A percentile compares a stretch with the other conserved stretches of the same genome.
Conservation (phyloP, 2,888 invertebrate genomes). For the Patella ulyssiponensis region DNA sequence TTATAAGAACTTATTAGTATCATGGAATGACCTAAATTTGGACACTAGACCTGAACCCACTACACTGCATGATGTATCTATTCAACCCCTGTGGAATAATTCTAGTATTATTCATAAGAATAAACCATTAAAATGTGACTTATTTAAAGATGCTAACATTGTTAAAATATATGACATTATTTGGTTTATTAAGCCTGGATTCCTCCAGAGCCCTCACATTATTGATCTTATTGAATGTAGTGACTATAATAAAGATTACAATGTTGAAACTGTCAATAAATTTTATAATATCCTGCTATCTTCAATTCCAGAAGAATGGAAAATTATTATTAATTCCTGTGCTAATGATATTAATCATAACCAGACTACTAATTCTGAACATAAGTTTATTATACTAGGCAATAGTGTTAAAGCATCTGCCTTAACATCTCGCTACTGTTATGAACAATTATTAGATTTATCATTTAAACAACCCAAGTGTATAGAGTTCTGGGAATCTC, state of each 20-base stretch:
- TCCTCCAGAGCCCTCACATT: background rate
- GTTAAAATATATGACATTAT: background rate
- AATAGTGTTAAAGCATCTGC: background rate
- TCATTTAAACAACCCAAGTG: background rate
- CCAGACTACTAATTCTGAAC: no score
- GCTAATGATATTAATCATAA: background rate
- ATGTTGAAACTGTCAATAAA: background rate
- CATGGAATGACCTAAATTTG: background rate
- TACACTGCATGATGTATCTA: background rate
- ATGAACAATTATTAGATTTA: background rate
- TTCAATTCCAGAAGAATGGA: background rate
- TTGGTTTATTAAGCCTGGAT: background rate
- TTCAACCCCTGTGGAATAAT: conserved; percentile 4
- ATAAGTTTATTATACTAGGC: no score
- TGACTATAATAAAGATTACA: background rate
- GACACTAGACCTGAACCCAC: background rate
- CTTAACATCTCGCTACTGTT: background rate
- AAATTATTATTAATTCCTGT: background rate
- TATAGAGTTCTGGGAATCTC: background rate
- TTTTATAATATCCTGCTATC: background rate
- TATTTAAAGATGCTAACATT: background rate
- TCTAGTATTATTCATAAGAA: background rate
- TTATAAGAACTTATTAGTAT: background rate
- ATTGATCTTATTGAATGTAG: background rate
- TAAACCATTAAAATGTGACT: background rate